Evolutionary conservation across 2,113 vertebrate species (phyloP).

Genomic region (Ptyas mucosa): DNA sequence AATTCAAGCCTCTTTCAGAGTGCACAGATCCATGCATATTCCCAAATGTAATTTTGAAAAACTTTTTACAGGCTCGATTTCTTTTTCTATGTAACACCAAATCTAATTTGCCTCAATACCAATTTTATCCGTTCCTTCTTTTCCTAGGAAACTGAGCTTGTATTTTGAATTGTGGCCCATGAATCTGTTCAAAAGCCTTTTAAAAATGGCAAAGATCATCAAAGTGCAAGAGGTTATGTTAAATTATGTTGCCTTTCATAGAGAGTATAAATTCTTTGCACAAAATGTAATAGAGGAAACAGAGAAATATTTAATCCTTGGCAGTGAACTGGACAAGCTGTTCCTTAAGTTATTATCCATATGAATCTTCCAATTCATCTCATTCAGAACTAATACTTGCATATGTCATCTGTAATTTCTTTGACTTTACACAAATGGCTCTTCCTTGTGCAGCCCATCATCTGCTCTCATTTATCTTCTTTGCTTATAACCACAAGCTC

Average conservation of each 20-base stretch:
- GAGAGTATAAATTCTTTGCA: not conserved
- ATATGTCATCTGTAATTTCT: slow-evolving; percentile 38
- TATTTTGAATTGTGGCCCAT: not conserved
- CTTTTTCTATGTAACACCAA: too few species aligned
- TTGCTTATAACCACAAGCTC: slow-evolving; percentile 10
- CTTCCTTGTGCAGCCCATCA: slow-evolving; percentile 9
- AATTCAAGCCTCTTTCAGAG: too few species aligned
- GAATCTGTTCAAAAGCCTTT: not conserved
- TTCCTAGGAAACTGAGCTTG: not conserved
- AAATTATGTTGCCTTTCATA: not conserved
- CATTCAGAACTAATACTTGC: slow-evolving; percentile 22
- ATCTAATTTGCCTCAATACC: too few species aligned
- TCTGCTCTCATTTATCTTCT: slow-evolving; percentile 39
- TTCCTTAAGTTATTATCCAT: accelerated
- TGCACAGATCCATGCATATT: too few species aligned
- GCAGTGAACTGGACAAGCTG: not conserved
- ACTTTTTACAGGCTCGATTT: too few species aligned
- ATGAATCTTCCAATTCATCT: slow-evolving; percentile 19
- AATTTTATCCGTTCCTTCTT: too few species aligned
- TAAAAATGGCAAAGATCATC: not conserved
- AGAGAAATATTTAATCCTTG: not conserved
- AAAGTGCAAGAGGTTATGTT: not conserved
- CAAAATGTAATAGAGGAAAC: not conserved
- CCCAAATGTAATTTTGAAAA: too few species aligned
- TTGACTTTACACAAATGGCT: slow-evolving; percentile 31